Evolutionary conservation across 2,113 vertebrate genomes (phyloP), one percentile per base, ranked within the genome.

Genomic region (Ophthalmotilapia sp.): DNA sequence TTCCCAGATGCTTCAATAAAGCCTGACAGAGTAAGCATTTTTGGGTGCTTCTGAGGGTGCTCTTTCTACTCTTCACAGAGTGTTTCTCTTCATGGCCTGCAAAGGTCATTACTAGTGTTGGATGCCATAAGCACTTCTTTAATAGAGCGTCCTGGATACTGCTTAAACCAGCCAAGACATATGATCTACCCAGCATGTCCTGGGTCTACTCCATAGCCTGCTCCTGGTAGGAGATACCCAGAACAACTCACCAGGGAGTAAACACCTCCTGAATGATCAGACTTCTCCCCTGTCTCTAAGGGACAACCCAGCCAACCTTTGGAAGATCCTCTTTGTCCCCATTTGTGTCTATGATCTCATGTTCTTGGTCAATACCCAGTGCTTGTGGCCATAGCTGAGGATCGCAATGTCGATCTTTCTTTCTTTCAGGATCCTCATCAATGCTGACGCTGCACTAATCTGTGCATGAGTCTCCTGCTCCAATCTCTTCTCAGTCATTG

Each of bases 11-110:
- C 62, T 21, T 68, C 33, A 21, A 23, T 6, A 42, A 9, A 70
- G 2, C 38, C 0, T 5, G n/a, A 47, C 40, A 73, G 0, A 73
- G 2, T 26, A 73, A 68, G 29, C 31, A 65, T 68, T 42, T 68
- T 68, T 8, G n/a, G 5, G 7, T 14, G 38, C 7, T 42, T 70
- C 38, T 73, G 21, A 26, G 3, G 17, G 31, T 36, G 31, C 68
- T 17, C 40, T 1, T 47, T 15, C 21, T 73, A 23, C 8, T 47
- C 40, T 45, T 45, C 47, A 47, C 40, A 75, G 9, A 26, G 0
- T 2, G 68, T 73, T 45, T 17, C 68, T 75, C 38, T 75, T 0
- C 40, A 1, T 75, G 23, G 21, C 40, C 40, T 75, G 68, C 40
- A 73, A 11, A 73, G 9, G 9, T 47, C 68, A 73, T 73, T 47